Evolutionary conservation across 2,797 vertebrate genomes (phyloP).

Genomic region (Novumbra hubbsi): DNA sequence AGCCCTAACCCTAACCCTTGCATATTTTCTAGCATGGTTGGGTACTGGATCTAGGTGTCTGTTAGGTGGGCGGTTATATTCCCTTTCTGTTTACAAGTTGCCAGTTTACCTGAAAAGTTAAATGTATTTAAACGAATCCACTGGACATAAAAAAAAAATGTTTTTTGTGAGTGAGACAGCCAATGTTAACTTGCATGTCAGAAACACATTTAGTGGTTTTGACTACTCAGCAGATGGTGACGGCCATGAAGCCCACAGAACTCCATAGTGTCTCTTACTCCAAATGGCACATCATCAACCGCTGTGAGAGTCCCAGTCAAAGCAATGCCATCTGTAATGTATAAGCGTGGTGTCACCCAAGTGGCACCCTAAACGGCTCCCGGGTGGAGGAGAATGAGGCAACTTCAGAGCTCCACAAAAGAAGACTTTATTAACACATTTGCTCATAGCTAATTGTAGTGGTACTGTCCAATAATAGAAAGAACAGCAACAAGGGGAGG

Average conservation of each 20-base stretch:
- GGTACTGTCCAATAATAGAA: too few species aligned
- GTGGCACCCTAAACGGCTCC: not conserved
- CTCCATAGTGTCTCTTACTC: slow-evolving; percentile 47
- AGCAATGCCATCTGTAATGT: not conserved
- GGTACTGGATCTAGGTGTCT: slow-evolving; percentile 63
- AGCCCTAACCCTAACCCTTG: slow-evolving; percentile 15
- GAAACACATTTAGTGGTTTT: slow-evolving; percentile 54
- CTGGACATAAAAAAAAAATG: slow-evolving; percentile 44
- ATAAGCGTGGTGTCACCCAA: not conserved
- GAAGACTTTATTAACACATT: too few species aligned
- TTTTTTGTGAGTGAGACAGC: slow-evolving; percentile 51
- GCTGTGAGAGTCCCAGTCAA: slow-evolving; percentile 35
- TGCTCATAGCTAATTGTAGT: too few species aligned
- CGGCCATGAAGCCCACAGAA: slow-evolving; percentile 56
- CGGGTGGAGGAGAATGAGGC: too few species aligned
- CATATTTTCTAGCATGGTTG: slow-evolving; percentile 37
- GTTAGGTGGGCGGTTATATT: slow-evolving; percentile 13
- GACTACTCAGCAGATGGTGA: slow-evolving; percentile 64
- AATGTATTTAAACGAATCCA: slow-evolving; percentile 41
- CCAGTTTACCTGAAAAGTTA: not conserved
- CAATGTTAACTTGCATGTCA: slow-evolving; percentile 53
- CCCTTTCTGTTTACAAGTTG: slow-evolving; percentile 35
- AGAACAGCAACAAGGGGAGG: too few species aligned
- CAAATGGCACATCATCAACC: slow-evolving; percentile 50
- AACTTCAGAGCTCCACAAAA: too few species aligned